Conservation (phyloP, 2,797 vertebrate species). For the Adelosebastes latens region DNA sequence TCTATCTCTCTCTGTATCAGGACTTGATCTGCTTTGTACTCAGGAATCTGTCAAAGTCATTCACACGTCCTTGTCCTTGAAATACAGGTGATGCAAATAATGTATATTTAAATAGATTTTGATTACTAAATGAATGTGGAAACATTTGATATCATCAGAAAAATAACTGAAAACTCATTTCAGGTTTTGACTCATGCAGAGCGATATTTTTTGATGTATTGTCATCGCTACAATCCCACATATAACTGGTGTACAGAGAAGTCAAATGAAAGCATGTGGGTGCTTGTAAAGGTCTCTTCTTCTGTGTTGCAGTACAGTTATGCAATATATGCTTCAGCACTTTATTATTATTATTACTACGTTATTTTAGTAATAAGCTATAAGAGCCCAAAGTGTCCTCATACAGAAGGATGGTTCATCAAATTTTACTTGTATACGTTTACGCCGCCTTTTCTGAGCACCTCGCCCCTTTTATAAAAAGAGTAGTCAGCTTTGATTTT, state of each 20-base stretch:
- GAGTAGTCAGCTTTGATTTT: too few species aligned
- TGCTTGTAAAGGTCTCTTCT: constrained; percentile 28
- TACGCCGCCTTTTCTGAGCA: background rate
- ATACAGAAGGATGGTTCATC: background rate
- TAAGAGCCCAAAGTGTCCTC: background rate
- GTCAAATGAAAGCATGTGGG: constrained; percentile 40
- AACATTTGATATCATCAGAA: background rate
- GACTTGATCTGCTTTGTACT: background rate
- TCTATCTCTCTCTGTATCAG: constrained; percentile 14
- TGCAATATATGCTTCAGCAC: background rate
- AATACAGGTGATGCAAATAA: background rate
- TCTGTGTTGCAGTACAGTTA: constrained; percentile 28
- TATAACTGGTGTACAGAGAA: constrained; percentile 5
- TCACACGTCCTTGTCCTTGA: background rate
- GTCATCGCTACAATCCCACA: constrained; percentile 21
- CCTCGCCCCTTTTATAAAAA: background rate
- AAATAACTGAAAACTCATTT: background rate
- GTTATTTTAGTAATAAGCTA: background rate
- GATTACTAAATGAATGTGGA: background rate
- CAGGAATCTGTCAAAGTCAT: constrained; percentile 16
- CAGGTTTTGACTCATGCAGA: background rate
- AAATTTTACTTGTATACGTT: background rate
- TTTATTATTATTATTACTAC: too few species aligned
- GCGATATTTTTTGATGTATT: background rate
- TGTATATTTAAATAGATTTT: background rate